Percentiles rank a stretch among this genome's conserved stretches.
These are phyloP conservation scores for Rhynchonycteris naso DNA, from an alignment of 2,797 vertebrate species.

Conservation along the genomic window DNA sequence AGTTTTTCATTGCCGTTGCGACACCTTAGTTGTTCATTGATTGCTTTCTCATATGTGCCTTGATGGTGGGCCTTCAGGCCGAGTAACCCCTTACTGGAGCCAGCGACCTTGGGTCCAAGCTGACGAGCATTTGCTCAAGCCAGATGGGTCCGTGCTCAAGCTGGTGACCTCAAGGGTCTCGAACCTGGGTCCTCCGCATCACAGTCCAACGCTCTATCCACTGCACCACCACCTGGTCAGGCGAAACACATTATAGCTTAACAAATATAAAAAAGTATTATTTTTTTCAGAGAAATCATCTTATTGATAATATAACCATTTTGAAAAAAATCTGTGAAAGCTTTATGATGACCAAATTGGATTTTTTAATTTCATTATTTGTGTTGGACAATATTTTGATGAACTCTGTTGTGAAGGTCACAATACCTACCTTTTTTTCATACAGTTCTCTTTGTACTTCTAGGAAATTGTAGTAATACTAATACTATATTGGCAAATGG, in stretches of 20 bases:
- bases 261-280: slow-evolving; percentile 46
- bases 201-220: too few species aligned
- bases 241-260: slow-evolving; percentile 62
- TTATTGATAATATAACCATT: neutral
- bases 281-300: neutral
- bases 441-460: neutral
- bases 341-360: neutral
- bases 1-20: too few species aligned
- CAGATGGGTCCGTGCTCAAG: too few species aligned
- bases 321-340: slow-evolving; percentile 35
- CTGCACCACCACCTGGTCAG: too few species aligned
- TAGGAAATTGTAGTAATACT: neutral
- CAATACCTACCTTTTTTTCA: neutral
- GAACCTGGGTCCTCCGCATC: too few species aligned
- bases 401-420: neutral
- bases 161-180: too few species aligned
- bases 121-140: too few species aligned
- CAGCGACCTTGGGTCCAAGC: too few species aligned
- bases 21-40: too few species aligned
- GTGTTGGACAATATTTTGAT: neutral
- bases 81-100: too few species aligned
- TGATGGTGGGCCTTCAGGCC: too few species aligned
- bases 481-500: neutral
- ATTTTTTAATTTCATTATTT: slow-evolving; percentile 29
- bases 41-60: too few species aligned